Evolutionary conservation across 2,797 vertebrate species (phyloP), one percentile per base, ranked within the genome.

Genomic region (Hozukius guyotensis): DNA sequence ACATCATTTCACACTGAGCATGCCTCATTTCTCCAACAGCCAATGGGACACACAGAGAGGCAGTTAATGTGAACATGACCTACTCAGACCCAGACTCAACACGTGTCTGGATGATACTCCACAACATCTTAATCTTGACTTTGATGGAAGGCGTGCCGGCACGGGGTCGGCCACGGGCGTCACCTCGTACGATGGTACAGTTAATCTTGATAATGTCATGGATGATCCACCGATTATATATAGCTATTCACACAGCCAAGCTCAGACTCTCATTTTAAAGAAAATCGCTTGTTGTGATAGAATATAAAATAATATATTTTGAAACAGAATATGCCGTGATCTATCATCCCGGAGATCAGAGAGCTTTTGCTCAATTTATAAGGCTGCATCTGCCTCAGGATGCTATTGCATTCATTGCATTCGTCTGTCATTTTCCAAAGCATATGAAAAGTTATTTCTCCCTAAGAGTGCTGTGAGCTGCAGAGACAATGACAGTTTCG

Each of bases 1-100:
- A 89, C 59, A 13, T 71, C 87, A 91, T 90, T 94, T 89, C 90
- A 90, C 88, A 69, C 34, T 16, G 59, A 86, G 63, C 82, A 88
- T 2, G 87, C 76, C 85, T 89, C 89, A 90, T 90, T 90, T 86
- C 77, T 66, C 72, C 76, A 53, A 53, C 86, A 86, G 87, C 62
- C 85, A 76, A 77, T 60, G 84, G 72, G 66, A 68, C 64, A 62
- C 77, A 24, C 46, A 59, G 80, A 82, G 73, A 82, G 73, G 73
- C 69, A 52, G 75, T 82, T 78, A 76, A 81, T 75, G 77, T 80
- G 85, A 70, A 83, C 72, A 71, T 62, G 69, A 76, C 66, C 76
- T 70, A 49, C 56, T 77, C 65, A 25, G 68, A 72, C 82, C 72
- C 70, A 34, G 38, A 42, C 38, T 42, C 34, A 72, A 70, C 83